These are phyloP conservation scores for Xiphophorus maculatus DNA, from an alignment of 2,113 vertebrate species.

Conservation along the genomic window DNA sequence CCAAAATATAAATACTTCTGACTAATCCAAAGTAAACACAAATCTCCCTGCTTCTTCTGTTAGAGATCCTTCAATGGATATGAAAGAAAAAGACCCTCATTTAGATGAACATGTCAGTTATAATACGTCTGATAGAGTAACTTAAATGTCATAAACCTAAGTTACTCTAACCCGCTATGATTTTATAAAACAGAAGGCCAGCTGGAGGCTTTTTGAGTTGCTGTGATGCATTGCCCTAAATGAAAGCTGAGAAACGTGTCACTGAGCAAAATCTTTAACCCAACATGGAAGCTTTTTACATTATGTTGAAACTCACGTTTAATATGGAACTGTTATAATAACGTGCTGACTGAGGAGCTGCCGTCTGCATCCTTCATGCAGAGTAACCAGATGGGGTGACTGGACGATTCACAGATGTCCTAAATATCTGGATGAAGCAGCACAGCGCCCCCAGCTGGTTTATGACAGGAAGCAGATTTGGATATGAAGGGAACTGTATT, in stretches of 20 bases:
- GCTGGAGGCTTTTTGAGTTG: too few species aligned
- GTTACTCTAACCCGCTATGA: too few species aligned
- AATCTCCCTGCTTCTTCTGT: too few species aligned
- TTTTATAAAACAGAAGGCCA: too few species aligned
- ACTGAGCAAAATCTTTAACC: constrained; percentile 29
- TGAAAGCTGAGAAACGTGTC: neutral
- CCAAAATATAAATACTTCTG: too few species aligned
- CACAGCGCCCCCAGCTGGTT: constrained; percentile 63
- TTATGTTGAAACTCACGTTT: constrained; percentile 10
- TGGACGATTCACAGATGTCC: constrained; percentile 30
- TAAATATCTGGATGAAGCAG: neutral
- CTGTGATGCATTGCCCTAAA: neutral
- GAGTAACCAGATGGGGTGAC: constrained; percentile 60
- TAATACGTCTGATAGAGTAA: too few species aligned
- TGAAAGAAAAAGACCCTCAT: too few species aligned
- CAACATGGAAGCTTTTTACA: constrained; percentile 19
- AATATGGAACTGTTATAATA: constrained; percentile 36
- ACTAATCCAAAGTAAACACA: too few species aligned
- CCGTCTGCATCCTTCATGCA: constrained; percentile 51
- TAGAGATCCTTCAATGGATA: too few species aligned
- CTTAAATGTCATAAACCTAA: too few species aligned
- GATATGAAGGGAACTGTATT: too few species aligned
- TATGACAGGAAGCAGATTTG: neutral
- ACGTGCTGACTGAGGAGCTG: constrained; percentile 35
- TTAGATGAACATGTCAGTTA: too few species aligned